phyloP scores from a whole-genome alignment of 2,113 vertebrate genomes.

The Brachyistius frenatus region DNA sequence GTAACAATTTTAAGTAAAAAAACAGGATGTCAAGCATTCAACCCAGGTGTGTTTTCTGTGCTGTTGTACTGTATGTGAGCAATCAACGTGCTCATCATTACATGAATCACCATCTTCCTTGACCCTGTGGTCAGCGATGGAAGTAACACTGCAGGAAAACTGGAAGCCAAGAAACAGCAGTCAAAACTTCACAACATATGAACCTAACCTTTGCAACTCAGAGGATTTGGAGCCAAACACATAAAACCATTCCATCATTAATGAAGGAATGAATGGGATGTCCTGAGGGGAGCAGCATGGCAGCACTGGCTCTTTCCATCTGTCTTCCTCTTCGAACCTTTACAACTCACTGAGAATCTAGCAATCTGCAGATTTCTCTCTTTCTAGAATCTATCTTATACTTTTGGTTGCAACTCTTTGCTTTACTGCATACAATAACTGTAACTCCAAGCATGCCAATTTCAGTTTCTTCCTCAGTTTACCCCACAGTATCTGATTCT shows the following conservation, averaged over 20 bases:
- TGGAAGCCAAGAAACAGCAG: slow-evolving; percentile 30
- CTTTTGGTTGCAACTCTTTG: slow-evolving; percentile 8
- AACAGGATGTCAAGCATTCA: too few species aligned
- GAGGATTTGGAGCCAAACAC: slow-evolving; percentile 59
- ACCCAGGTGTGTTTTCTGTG: too few species aligned
- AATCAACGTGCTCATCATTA: not conserved
- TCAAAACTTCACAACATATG: slow-evolving; percentile 44
- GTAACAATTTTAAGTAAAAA: too few species aligned
- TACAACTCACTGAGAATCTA: slow-evolving; percentile 29
- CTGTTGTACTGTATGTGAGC: not conserved
- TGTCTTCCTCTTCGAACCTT: slow-evolving; percentile 38
- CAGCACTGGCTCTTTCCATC: slow-evolving; percentile 51
- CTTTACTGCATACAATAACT: not conserved
- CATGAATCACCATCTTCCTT: slow-evolving; percentile 13
- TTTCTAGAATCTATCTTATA: not conserved
- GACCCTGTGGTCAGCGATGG: not conserved
- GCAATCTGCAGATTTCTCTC: slow-evolving; percentile 11
- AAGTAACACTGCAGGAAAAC: slow-evolving; percentile 11
- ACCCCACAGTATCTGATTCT: not conserved
- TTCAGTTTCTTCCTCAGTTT: slow-evolving; percentile 11
- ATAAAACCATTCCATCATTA: slow-evolving; percentile 63
- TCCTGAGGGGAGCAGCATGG: slow-evolving; percentile 60
- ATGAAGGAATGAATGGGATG: slow-evolving; percentile 56
- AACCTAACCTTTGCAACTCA: slow-evolving; percentile 20
- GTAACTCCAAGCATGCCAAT: not conserved